phyloP scores from a whole-genome alignment of 2,797 vertebrate genomes.

The Psittacula echo region DNA sequence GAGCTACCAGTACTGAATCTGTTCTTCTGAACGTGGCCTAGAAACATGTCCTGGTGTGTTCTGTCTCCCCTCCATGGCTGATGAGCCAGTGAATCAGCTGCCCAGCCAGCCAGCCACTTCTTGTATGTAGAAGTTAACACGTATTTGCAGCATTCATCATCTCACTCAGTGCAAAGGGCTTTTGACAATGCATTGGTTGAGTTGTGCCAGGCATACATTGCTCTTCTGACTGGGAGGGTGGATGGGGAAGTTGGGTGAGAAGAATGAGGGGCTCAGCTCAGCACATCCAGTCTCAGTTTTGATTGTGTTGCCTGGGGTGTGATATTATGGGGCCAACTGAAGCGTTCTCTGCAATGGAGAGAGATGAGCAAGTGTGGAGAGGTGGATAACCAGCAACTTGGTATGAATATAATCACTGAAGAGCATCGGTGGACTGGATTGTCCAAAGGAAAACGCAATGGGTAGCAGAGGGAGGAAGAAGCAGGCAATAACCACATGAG shows the following conservation, averaged over 20 bases:
- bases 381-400: background rate
- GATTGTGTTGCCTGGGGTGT: background rate
- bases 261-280: background rate
- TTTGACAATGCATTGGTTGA: background rate
- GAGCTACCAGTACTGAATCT: background rate
- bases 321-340: background rate
- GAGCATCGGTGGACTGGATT: background rate
- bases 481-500: background rate
- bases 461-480: background rate
- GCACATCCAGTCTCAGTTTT: background rate
- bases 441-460: background rate
- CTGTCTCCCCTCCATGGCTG: background rate
- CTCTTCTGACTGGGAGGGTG: background rate
- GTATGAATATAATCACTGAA: background rate
- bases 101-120: background rate
- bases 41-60: background rate
- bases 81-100: background rate
- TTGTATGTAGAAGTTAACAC: background rate
- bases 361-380: background rate
- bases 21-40: background rate
- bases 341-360: background rate
- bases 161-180: background rate
- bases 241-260: background rate
- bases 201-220: rapidly evolving
- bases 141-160: background rate